Evolutionary conservation across 2,797 vertebrate species (phyloP).

Genomic region (Selene dorsalis): DNA sequence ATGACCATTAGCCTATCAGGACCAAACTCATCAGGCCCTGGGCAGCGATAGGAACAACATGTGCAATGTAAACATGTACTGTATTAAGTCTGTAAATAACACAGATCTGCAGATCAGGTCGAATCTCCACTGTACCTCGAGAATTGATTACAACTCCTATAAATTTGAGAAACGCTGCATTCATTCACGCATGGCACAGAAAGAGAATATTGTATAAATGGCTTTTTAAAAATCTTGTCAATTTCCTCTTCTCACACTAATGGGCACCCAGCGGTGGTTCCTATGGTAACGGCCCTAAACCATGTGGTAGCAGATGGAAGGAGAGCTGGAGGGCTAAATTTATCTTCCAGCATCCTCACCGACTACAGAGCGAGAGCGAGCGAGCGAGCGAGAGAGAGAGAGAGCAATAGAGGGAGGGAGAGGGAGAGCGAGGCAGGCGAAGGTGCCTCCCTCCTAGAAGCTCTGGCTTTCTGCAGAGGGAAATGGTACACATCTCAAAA

Average conservation of each 20-base stretch:
- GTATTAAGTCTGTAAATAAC: neutral
- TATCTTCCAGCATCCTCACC: conserved; percentile 86
- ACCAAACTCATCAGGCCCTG: neutral
- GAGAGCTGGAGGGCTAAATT: conserved; percentile 88
- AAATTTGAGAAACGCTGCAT: conserved; percentile 39
- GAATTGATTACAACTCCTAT: conserved; percentile 5
- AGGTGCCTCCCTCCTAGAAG: conserved; percentile 74
- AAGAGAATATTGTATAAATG: conserved; percentile 74
- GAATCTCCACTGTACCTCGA: neutral
- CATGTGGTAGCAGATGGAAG: conserved; percentile 89
- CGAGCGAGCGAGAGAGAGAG: conserved; percentile 60
- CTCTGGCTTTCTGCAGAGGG: conserved; percentile 66
- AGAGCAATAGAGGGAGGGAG: conserved; percentile 51
- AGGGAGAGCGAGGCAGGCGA: conserved; percentile 63
- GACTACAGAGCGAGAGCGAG: conserved; percentile 75
- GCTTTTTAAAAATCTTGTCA: conserved; percentile 77
- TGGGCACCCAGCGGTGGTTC: conserved; percentile 86
- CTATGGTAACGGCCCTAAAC: conserved; percentile 89
- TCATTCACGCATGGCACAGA: conserved; percentile 43
- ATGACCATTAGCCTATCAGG: neutral
- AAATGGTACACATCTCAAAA: conserved; percentile 54
- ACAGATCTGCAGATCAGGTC: neutral
- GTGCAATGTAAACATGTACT: neutral
- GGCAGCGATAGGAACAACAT: neutral
- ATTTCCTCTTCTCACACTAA: conserved; percentile 82